Evolutionary conservation across 2,888 invertebrate genomes (phyloP).

Genomic region (Apamea epomidion): DNA sequence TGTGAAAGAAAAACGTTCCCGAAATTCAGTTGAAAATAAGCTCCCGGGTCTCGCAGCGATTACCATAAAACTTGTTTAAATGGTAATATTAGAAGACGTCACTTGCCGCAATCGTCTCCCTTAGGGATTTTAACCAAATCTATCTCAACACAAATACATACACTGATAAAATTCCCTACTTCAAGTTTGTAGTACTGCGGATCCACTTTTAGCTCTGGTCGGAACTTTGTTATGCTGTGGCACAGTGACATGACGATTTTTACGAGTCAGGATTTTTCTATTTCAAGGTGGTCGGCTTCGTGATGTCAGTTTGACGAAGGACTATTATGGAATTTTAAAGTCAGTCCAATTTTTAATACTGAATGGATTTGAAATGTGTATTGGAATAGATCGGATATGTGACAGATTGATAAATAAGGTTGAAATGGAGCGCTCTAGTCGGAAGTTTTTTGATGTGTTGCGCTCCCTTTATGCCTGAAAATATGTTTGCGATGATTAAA

Average conservation of each 20-base stretch:
- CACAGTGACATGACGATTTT: conserved; percentile 69
- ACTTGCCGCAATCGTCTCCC: conserved; percentile 82
- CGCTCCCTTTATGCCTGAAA: background rate
- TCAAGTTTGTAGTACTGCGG: conserved; percentile 60
- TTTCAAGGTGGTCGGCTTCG: conserved; percentile 76
- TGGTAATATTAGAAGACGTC: conserved; percentile 90
- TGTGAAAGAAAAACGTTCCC: conserved; percentile 84
- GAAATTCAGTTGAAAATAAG: conserved; percentile 87
- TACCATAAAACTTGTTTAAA: conserved; percentile 91
- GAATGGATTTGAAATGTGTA: conserved; percentile 45
- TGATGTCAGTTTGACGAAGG: conserved; percentile 66
- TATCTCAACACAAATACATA: conserved; percentile 70
- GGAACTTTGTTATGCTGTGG: conserved; percentile 57
- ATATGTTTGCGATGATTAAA: no score
- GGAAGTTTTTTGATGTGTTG: background rate
- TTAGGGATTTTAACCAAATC: conserved; percentile 78
- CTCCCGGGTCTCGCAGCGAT: conserved; percentile 83
- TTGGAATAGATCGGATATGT: conserved; percentile 16
- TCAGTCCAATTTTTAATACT: conserved; percentile 53
- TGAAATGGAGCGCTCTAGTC: background rate
- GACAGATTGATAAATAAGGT: background rate
- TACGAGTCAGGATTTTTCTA: conserved; percentile 73
- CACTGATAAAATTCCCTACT: conserved; percentile 32
- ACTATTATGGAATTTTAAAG: conserved; percentile 68
- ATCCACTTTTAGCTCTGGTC: background rate